Conservation (phyloP, 2,888 invertebrate species). For the Hesperia comma region DNA sequence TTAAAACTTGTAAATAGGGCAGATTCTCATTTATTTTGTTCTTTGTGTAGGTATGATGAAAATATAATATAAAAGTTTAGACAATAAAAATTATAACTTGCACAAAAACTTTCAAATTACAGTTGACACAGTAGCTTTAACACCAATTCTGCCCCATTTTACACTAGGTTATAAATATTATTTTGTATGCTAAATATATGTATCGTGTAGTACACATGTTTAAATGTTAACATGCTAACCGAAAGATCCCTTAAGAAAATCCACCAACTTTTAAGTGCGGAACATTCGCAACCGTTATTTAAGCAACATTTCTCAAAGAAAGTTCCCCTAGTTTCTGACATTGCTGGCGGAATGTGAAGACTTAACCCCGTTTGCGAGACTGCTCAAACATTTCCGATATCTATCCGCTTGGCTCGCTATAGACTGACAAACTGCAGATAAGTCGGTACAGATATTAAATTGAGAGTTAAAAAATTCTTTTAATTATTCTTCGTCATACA, state of each 20-base stretch:
- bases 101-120: background rate
- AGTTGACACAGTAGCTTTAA: too few relatives aligned
- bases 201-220: too few relatives aligned
- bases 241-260: too few relatives aligned
- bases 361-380: conserved; percentile 31
- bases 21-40: too few relatives aligned
- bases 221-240: too few relatives aligned
- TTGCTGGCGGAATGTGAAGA: conserved; percentile 29
- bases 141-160: background rate
- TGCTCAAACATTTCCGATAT: conserved; percentile 34
- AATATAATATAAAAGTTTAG: too few relatives aligned
- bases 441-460: background rate
- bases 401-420: conserved; percentile 18
- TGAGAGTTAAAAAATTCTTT: background rate
- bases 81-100: too few relatives aligned
- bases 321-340: conserved; percentile 22
- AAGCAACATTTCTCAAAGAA: conserved; percentile 25
- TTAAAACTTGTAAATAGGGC: too few relatives aligned
- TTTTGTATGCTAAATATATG: too few relatives aligned
- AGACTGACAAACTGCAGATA: conserved; percentile 13
- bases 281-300: conserved; percentile 18
- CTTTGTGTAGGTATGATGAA: too few relatives aligned
- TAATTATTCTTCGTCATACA: too few relatives aligned
- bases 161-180: too few relatives aligned
- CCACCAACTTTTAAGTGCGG: background rate